Evolutionary conservation across 2,113 vertebrate genomes (phyloP), one percentile per base, ranked within the genome.

Genomic region (Phalacrocorax pelagicus): DNA sequence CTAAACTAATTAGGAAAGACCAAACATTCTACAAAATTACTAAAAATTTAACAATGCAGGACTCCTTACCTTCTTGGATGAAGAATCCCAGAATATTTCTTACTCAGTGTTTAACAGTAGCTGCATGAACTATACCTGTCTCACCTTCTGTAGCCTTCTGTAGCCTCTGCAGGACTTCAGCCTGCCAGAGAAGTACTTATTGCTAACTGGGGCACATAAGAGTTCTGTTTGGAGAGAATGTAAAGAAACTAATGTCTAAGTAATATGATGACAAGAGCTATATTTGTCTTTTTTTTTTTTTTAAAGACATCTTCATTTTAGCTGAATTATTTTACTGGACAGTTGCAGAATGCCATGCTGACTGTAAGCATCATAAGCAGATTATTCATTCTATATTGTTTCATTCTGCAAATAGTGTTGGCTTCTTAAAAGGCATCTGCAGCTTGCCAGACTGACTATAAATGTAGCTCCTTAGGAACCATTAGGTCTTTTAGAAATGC

Each of bases 401-500:
- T 67, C 30, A 38, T 67, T 78, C 55, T 51, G 70, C 52, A 87
- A 54, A 72, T 23, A 70, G 8, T 1, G 5, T 23, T 88, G n/a
- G 36, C 70, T 90, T 67, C 84, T 91, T 26, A 40, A 85, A 52
- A 24, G 29, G 52, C n/a, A 58, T 26, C 63, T 71, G 44, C 57
- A 93, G 40, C 65, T 79, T 86, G 47, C 22, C 44, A 88, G 61
- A 55, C 40, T 18, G 15, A 38, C 57, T 75, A n/a, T 9, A 90
- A 93, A 36, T 26, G 30, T 26, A 94, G 75, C 49, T 79, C 71
- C 72, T 52, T 10, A 87, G 90, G 81, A 95, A 69, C 30, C 36
- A 46, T 70, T 74, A 83, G 52, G 34, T 62, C 47, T 79, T 84
- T 42, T 20, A 61, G 30, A 85, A 58, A 59, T 70, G 87, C 46